These are phyloP conservation scores for human (Homo sapiens) DNA, from an alignment of 2,113 vertebrate species.

Conservation along the genomic window DNA sequence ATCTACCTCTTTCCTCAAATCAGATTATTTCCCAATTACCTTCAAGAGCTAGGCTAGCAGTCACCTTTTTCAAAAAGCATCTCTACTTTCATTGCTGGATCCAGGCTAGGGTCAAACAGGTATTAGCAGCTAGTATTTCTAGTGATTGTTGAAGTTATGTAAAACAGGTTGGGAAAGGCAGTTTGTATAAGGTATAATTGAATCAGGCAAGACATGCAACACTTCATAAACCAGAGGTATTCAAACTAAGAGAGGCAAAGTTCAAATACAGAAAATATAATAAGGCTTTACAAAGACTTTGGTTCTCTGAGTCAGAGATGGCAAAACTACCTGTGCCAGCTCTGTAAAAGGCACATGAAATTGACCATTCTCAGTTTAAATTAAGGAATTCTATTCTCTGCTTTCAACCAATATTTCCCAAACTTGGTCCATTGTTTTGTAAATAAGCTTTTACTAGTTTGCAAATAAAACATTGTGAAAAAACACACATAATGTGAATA, in stretches of 20 bases:
- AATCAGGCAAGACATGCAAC: background rate
- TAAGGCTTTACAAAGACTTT: background rate
- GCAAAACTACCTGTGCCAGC: background rate
- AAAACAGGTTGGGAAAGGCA: background rate
- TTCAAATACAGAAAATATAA: background rate
- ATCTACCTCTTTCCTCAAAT: slow-evolving; percentile 6
- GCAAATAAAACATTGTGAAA: background rate
- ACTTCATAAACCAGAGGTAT: background rate
- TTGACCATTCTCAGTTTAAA: background rate
- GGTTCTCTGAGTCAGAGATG: background rate
- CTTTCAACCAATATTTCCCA: background rate
- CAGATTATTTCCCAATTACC: slow-evolving; percentile 12
- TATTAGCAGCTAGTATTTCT: background rate
- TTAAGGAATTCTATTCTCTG: background rate
- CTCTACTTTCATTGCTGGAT: background rate
- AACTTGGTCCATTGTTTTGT: background rate
- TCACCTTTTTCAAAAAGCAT: background rate
- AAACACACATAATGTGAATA: background rate
- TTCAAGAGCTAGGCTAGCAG: background rate
- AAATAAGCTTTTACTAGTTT: background rate
- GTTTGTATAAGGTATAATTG: background rate
- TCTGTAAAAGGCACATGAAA: background rate
- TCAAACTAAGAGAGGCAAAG: background rate
- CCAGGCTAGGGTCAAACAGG: background rate
- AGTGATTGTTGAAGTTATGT: background rate